phyloP scores from a whole-genome alignment of 2,113 vertebrate species.

The Octodon degus region DNA sequence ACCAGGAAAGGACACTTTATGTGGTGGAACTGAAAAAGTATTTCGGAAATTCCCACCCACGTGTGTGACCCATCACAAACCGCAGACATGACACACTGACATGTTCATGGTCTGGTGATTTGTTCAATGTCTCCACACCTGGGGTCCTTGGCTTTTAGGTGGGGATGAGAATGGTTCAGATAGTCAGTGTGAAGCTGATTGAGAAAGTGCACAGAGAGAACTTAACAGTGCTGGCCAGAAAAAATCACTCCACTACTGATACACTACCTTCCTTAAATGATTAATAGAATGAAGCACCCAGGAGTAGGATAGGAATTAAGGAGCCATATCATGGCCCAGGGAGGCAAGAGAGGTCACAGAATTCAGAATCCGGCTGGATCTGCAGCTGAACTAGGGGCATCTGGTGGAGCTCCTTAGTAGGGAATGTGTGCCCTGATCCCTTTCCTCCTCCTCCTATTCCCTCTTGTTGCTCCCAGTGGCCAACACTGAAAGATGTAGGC shows the following conservation, averaged over 20 bases:
- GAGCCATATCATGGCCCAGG: no score
- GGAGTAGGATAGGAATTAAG: no score
- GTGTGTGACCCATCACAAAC: neutral
- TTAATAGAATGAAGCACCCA: neutral
- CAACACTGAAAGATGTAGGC: neutral
- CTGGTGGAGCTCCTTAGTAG: neutral
- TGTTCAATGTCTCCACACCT: neutral
- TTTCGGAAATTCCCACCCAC: neutral
- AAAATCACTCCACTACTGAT: neutral
- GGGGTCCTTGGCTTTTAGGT: neutral
- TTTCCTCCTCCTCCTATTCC: neutral
- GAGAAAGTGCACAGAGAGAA: neutral
- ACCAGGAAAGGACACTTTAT: neutral
- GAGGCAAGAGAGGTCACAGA: neutral
- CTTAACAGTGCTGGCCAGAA: no score
- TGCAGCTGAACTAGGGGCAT: neutral
- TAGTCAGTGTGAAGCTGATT: neutral
- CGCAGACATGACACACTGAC: neutral
- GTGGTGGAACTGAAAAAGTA: neutral
- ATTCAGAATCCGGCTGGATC: neutral
- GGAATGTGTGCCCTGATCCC: neutral
- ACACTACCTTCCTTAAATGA: neutral
- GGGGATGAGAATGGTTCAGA: no score
- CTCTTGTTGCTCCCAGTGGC: neutral
- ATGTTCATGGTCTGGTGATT: no score